Evolutionary conservation across 2,797 vertebrate species (phyloP), one percentile per base, ranked within the genome.

Genomic region (Micromesistius poutassou): DNA sequence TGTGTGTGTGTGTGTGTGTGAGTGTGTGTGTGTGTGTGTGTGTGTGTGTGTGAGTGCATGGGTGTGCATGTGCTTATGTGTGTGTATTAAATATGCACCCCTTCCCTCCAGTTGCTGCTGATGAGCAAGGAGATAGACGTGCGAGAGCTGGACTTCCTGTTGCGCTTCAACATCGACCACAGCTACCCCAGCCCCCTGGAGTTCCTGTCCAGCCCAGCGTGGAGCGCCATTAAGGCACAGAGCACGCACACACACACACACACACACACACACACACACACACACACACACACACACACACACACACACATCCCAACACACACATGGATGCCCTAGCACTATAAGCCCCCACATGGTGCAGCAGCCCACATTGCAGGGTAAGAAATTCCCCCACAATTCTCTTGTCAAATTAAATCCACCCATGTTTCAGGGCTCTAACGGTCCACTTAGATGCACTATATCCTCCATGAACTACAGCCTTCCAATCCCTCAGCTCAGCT

Each of bases 131-230:
- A 95, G 89, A 91, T 92, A 71, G 87, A 92, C 10, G 80, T 87
- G 79, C 91, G 90, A 75, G 94, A 96, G 84, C 82, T 94, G 16
- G 95, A 96, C 85, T 96, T 96, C 87, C 89, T 96, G 86, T 85
- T 95, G 16, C 91, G 94, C n/a, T 96, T 94, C 87, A 94, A 94
- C 82, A 92, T 82, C 50, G 94, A 95, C 28, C 94, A 94, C 87
- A 92, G 36, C 88, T 97, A 95, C 30, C 71, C 87, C 80, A 94
- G 93, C 81, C 92, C 92, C 50, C 76, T 93, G 0, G 92, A 96
- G 76, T 96, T 97, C 83, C 91, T 95, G 31, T 92, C 93, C 76
- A 95, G 93, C 81, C 86, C 90, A 0, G 84, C 91, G 0, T 92
- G 93, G 94, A 95, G 95, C 19, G 89, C 95, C 84, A 94, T 95